Percentiles rank a stretch among this genome's conserved stretches.
These are phyloP conservation scores for Pseudoatta argentina DNA, from an alignment of 1,140 invertebrate genomes.

Conservation along the genomic window DNA sequence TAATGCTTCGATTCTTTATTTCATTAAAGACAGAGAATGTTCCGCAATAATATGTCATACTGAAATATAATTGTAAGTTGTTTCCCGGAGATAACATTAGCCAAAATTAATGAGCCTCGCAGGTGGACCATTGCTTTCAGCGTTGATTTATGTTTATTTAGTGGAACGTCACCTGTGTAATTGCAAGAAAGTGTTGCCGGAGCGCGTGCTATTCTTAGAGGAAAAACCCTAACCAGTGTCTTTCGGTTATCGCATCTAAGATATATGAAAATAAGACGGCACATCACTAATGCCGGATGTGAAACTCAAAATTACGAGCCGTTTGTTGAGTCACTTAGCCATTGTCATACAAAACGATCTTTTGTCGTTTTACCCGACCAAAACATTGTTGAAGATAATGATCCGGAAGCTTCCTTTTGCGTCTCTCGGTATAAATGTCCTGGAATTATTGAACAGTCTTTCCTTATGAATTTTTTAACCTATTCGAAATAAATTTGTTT, in stretches of 20 bases:
- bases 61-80: constrained; percentile 26
- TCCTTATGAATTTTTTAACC: background rate
- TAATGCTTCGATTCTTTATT: background rate
- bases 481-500: background rate
- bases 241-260: constrained; percentile 30
- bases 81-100: constrained; percentile 8
- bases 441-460: background rate
- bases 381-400: background rate
- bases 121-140: background rate
- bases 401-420: background rate
- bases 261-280: constrained; percentile 62
- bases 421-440: background rate
- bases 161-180: constrained; percentile 29
- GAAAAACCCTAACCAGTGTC: constrained; percentile 28
- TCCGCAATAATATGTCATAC: background rate
- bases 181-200: constrained; percentile 31
- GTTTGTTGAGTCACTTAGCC: constrained; percentile 26
- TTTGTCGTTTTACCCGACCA: background rate
- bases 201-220: constrained; percentile 26
- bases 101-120: constrained; percentile 6
- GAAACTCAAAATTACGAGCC: constrained; percentile 75
- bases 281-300: constrained; percentile 68
- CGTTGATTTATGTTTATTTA: constrained; percentile 56
- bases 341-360: constrained; percentile 58
- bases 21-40: background rate